Evolutionary conservation across 2,888 invertebrate species (phyloP).

Genomic region (Punctoribates punctum): DNA sequence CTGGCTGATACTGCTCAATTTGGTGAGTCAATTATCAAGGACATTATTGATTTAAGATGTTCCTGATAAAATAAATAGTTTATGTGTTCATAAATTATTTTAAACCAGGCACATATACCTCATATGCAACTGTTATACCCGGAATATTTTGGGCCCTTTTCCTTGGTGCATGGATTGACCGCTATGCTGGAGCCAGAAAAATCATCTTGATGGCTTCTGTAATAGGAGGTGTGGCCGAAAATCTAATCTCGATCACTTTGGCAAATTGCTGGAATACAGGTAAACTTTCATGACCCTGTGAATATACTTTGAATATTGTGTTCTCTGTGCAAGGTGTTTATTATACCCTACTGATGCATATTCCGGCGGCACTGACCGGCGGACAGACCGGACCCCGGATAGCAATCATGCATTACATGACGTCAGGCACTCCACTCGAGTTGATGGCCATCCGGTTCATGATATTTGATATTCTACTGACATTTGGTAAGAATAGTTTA

Average conservation of each 20-base stretch:
- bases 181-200: neutral
- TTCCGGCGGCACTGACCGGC: neutral
- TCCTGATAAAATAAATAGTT: neutral
- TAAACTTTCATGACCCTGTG: neutral
- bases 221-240: neutral
- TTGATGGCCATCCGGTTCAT: neutral
- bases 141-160: neutral
- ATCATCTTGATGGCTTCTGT: neutral
- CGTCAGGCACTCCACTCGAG: neutral
- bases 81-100: neutral
- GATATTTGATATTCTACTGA: neutral
- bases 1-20: constrained; percentile 9
- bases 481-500: neutral
- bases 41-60: neutral
- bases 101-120: neutral
- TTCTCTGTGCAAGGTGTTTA: neutral
- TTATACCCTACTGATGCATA: neutral
- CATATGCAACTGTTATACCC: neutral
- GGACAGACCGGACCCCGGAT: neutral
- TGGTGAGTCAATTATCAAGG: neutral
- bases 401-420: neutral
- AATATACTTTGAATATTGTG: neutral
- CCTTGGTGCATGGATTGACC: constrained; percentile 2
- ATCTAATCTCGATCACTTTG: neutral
- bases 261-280: neutral